Conservation (phyloP, 1,140 invertebrate genomes). For the Magallana gigas region DNA sequence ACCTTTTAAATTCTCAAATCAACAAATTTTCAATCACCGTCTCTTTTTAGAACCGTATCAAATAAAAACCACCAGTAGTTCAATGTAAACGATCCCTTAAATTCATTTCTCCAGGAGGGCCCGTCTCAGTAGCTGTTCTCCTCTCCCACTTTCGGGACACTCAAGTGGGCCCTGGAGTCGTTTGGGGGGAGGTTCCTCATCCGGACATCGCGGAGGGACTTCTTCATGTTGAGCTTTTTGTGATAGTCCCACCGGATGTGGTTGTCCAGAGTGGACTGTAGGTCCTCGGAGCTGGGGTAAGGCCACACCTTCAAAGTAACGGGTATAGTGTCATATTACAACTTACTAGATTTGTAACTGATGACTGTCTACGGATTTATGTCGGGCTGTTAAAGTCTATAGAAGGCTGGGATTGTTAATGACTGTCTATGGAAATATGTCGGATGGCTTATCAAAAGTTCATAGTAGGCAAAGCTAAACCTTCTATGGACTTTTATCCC, state of each 20-base stretch:
- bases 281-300: conserved; percentile 66
- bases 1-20: no score
- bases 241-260: conserved; percentile 69
- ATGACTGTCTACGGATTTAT: not conserved
- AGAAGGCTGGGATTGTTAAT: no score
- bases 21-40: no score
- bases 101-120: no score
- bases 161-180: conserved; percentile 54
- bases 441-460: no score
- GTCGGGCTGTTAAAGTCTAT: no score
- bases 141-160: conserved; percentile 23
- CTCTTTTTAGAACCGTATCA: no score
- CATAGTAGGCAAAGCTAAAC: no score
- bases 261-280: conserved; percentile 64
- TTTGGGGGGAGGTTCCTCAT: conserved; percentile 51
- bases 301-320: conserved; percentile 65
- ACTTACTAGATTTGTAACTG: not conserved
- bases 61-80: no score
- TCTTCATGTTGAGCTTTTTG: conserved; percentile 55
- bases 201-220: conserved; percentile 48
- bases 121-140: not conserved
- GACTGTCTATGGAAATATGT: no score
- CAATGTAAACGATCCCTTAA: no score
- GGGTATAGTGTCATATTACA: not conserved
- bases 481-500: no score